phyloP scores from a whole-genome alignment of 2,888 invertebrate genomes.

The Eilema griseolum region DNA sequence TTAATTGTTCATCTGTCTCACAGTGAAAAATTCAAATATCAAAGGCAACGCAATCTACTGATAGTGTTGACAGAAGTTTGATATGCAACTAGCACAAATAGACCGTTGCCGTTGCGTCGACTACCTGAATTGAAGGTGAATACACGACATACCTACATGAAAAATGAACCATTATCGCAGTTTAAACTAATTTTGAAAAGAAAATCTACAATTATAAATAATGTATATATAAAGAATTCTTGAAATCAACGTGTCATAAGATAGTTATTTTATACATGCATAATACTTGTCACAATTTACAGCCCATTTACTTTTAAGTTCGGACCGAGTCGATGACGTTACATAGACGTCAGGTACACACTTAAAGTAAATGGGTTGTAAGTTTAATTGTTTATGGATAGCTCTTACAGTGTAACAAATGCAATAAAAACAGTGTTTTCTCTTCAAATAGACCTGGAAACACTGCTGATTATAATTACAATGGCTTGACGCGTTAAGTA shows the following conservation, averaged over 20 bases:
- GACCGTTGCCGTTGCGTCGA: no score
- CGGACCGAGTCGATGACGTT: no score
- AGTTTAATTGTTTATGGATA: constrained; percentile 30
- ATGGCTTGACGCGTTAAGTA: constrained; percentile 56
- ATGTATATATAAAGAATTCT: neutral
- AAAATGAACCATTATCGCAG: no score
- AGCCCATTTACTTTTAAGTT: no score
- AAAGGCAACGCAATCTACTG: no score
- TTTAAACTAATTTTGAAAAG: neutral
- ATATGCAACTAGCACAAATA: no score
- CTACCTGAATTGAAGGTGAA: neutral
- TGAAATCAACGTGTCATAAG: neutral
- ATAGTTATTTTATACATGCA: neutral
- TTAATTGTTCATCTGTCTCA: no score
- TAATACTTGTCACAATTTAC: constrained; percentile 27
- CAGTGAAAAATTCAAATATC: no score
- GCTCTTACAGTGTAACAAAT: constrained; percentile 31
- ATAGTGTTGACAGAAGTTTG: no score
- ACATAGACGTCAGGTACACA: no score
- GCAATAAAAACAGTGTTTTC: constrained; percentile 60
- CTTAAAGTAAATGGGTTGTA: no score
- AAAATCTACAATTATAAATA: neutral
- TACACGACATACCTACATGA: neutral
- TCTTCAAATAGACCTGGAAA: constrained; percentile 63
- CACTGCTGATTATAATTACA: constrained; percentile 67